Evolutionary conservation across 2,113 vertebrate genomes (phyloP).

Genomic region (Nyctereutes procyonoides): DNA sequence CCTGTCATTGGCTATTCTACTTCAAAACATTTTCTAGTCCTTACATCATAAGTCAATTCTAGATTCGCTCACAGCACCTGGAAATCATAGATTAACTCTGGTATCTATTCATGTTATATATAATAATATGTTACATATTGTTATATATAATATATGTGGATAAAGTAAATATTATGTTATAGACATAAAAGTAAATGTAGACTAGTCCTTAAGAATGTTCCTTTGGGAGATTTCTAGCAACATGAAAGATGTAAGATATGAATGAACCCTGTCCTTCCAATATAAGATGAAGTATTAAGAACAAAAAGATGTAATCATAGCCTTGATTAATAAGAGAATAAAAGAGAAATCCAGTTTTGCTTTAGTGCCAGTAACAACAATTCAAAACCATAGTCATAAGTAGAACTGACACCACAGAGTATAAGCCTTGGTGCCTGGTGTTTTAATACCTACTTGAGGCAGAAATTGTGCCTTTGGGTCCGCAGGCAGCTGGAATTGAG

Average conservation of each 20-base stretch:
- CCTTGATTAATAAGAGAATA: constrained; percentile 43
- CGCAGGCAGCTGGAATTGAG: not conserved
- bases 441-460: not conserved
- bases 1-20: not conserved
- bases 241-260: not conserved
- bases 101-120: not conserved
- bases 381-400: not conserved
- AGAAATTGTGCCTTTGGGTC: not conserved
- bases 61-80: not conserved
- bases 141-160: not conserved
- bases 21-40: not conserved
- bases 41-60: constrained; percentile 5
- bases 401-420: constrained; percentile 13
- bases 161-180: not conserved
- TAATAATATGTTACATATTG: not conserved
- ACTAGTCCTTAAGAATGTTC: not conserved
- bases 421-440: not conserved
- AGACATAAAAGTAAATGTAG: not conserved
- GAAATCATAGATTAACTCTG: constrained; percentile 16
- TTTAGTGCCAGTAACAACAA: not conserved
- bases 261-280: constrained; percentile 22
- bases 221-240: not conserved
- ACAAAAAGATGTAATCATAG: not conserved
- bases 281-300: not conserved
- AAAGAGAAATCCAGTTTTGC: not conserved